Percentiles rank a stretch among this genome's conserved stretches.
Conservation (phyloP, 2,797 vertebrate genomes). For the Taenioides sp. region DNA sequence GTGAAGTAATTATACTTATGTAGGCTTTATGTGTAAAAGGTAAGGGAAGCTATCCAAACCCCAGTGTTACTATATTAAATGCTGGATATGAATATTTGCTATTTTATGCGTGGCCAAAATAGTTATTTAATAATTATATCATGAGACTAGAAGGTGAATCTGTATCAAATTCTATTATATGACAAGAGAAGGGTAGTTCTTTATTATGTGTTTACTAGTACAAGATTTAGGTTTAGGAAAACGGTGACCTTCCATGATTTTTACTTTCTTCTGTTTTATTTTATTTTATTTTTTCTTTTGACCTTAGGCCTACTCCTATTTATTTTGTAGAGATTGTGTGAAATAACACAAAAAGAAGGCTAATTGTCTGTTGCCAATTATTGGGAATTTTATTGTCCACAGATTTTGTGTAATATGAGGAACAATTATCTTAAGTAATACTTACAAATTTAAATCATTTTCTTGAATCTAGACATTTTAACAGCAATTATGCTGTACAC, state of each 20-base stretch:
- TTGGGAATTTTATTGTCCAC: background rate
- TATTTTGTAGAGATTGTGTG: background rate
- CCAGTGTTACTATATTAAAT: constrained; percentile 45
- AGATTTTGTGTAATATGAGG: background rate
- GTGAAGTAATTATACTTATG: constrained; percentile 20
- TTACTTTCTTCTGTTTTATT: too few relatives aligned
- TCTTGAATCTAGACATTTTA: constrained; percentile 87
- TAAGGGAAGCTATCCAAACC: constrained; percentile 45
- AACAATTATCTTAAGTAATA: background rate
- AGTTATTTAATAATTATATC: background rate
- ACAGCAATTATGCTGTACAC: constrained; percentile 60
- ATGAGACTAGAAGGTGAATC: background rate
- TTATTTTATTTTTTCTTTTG: background rate
- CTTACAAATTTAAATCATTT: constrained; percentile 60
- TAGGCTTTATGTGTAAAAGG: constrained; percentile 24
- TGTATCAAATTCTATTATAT: background rate
- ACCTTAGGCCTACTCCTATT: background rate
- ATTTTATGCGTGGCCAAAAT: constrained; percentile 1
- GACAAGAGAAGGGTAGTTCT: background rate
- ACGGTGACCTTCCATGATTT: background rate
- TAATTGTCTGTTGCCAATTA: too few relatives aligned
- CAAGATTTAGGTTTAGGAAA: background rate
- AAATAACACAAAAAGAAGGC: background rate
- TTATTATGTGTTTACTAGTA: background rate
- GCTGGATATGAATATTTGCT: constrained; percentile 18